Conservation (phyloP, 1,140 invertebrate genomes). For the Zaprionus ornatus region DNA sequence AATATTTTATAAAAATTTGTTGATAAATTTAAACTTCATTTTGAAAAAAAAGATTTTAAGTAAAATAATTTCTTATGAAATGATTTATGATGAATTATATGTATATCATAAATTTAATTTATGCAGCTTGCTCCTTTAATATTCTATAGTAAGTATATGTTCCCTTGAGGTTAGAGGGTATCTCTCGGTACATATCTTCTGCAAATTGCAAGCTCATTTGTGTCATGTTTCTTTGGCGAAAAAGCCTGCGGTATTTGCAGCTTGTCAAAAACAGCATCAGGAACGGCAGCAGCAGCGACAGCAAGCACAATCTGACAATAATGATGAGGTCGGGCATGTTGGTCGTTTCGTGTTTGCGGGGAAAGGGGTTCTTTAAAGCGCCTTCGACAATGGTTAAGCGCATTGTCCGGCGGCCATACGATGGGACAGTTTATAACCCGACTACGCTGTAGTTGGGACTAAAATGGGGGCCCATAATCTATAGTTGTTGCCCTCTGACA, state of each 20-base stretch:
- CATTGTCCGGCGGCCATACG: slow-evolving; percentile 46
- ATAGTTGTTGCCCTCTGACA: slow-evolving; percentile 26
- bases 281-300: neutral
- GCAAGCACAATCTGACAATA: slow-evolving; percentile 20
- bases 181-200: neutral
- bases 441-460: slow-evolving; percentile 7
- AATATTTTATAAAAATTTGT: too few relatives aligned
- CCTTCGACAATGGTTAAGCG: slow-evolving; percentile 27
- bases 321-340: slow-evolving; percentile 29
- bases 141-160: neutral
- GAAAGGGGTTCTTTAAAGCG: slow-evolving; percentile 39
- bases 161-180: neutral
- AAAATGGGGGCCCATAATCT: slow-evolving; percentile 44
- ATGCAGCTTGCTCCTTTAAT: too few relatives aligned
- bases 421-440: slow-evolving; percentile 42
- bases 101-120: neutral
- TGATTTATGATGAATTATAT: neutral
- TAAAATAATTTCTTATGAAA: too few relatives aligned
- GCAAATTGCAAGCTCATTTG: slow-evolving; percentile 4
- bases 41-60: too few relatives aligned
- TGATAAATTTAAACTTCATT: too few relatives aligned
- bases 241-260: slow-evolving; percentile 52
- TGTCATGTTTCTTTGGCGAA: slow-evolving; percentile 22
- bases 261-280: slow-evolving; percentile 54
- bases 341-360: slow-evolving; percentile 1